phyloP scores from a whole-genome alignment of 2,797 vertebrate species.

The Brachymystax lenok region DNA sequence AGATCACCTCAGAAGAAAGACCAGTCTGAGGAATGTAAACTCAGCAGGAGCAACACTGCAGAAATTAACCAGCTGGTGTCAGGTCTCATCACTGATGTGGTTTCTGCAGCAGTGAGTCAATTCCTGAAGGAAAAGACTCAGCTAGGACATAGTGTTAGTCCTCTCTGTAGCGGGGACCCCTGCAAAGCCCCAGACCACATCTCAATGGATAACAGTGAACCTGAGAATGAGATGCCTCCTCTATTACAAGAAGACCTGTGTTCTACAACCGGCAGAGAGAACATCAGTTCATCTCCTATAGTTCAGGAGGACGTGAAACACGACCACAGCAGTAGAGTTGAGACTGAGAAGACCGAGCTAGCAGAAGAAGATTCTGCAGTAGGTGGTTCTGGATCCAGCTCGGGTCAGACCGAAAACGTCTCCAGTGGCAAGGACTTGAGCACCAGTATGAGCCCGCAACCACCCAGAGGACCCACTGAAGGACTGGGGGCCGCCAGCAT shows the following conservation, averaged over 20 bases:
- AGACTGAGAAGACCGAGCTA: conserved; percentile 1
- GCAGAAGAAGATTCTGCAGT: conserved; percentile 10
- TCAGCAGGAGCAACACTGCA: conserved; percentile 21
- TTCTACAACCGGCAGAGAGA: not conserved
- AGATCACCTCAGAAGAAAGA: not conserved
- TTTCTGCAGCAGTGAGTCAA: conserved; percentile 63
- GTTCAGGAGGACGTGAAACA: not conserved
- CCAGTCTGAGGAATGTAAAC: not conserved
- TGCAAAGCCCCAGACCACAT: not conserved
- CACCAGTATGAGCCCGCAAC: not conserved
- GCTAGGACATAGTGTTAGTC: not conserved
- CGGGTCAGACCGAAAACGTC: conserved; percentile 51
- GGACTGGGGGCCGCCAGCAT: not conserved
- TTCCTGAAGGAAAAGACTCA: not conserved
- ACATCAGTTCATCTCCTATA: not conserved
- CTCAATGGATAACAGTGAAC: not conserved
- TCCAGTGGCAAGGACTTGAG: conserved; percentile 35
- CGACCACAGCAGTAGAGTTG: not conserved
- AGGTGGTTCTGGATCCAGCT: conserved; percentile 47
- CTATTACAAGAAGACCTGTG: not conserved
- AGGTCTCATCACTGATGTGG: conserved; percentile 75
- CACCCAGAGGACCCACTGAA: not conserved
- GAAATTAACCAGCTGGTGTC: conserved; percentile 71
- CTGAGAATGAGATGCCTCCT: not conserved
- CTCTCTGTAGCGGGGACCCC: not conserved